Conservation (phyloP, 2,888 invertebrate genomes). For the Minunthozetes semirufus region DNA sequence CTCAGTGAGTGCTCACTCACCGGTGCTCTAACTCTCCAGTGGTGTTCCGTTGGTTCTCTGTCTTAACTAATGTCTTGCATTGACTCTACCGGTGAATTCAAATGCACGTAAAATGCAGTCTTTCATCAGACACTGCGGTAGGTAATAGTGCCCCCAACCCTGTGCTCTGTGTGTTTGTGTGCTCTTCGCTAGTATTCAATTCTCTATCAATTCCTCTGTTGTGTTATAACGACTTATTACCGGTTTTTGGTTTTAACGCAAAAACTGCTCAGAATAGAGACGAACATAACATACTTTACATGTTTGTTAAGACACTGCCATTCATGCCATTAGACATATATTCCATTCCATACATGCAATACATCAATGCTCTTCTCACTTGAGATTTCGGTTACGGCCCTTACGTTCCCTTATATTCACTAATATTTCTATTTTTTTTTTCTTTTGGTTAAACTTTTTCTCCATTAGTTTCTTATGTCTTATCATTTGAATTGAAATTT, state of each 20-base stretch:
- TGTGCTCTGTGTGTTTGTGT: conserved; percentile 4
- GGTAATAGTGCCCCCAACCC: conserved; percentile 24
- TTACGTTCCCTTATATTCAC: too few species aligned
- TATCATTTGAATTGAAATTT: conserved; percentile 5
- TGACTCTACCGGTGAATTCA: too few species aligned
- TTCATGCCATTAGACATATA: not conserved
- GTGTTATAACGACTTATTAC: conserved; percentile 21
- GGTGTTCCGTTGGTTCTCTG: not conserved
- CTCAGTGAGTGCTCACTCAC: not conserved
- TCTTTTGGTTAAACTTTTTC: not conserved
- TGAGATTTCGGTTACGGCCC: too few species aligned
- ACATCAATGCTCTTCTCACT: too few species aligned
- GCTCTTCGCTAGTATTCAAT: conserved; percentile 9
- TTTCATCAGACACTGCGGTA: conserved; percentile 15
- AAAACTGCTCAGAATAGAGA: not conserved
- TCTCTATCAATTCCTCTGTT: conserved; percentile 8
- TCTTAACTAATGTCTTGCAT: too few species aligned
- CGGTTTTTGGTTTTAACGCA: conserved; percentile 5
- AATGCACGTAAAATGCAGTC: too few species aligned
- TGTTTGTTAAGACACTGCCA: conserved; percentile 14
- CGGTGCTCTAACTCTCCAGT: not conserved
- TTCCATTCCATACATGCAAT: not conserved
- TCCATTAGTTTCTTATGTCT: not conserved
- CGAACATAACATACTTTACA: conserved; percentile 14
- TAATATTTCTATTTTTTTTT: not conserved